These are phyloP conservation scores for Macrostomum lignano DNA, from an alignment of 1,140 invertebrate genomes.

Conservation along the genomic window DNA sequence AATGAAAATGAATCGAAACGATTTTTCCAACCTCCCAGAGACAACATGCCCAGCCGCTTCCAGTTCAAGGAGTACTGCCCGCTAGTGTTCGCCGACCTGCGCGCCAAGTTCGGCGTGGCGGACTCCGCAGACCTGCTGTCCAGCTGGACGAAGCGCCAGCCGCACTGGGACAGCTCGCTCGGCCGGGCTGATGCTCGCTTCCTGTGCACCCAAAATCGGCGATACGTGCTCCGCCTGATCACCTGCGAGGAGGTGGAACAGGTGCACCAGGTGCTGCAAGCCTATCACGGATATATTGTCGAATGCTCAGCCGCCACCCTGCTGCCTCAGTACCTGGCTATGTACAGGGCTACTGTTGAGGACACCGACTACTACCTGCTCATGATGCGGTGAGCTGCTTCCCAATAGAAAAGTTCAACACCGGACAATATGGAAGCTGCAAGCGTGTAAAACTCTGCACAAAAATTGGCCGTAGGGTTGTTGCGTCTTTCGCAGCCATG, in stretches of 20 bases:
- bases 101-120: constrained; percentile 88
- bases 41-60: constrained; percentile 96
- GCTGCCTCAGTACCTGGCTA: constrained; percentile 81
- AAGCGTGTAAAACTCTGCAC: no score
- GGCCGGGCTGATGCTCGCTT: constrained; percentile 58
- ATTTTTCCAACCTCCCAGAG: constrained; percentile 48
- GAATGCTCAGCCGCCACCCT: no score
- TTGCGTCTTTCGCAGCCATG: no score
- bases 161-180: constrained; percentile 14
- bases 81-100: constrained; percentile 78
- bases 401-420: no score
- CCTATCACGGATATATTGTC: no score
- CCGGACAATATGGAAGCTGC: no score
- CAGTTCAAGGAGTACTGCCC: constrained; percentile 99
- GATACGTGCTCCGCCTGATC: constrained; percentile 68
- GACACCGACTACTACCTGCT: constrained; percentile 82
- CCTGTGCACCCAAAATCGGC: constrained; percentile 54
- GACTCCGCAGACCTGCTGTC: constrained; percentile 68
- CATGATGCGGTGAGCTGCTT: no score
- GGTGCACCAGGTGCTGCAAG: constrained; percentile 87
- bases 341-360: constrained; percentile 87
- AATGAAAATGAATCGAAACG: no score
- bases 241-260: constrained; percentile 90
- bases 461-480: no score
- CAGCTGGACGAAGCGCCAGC: constrained; percentile 41